Evolutionary conservation across 2,113 vertebrate genomes (phyloP).

Genomic region (Echinops telfairi): DNA sequence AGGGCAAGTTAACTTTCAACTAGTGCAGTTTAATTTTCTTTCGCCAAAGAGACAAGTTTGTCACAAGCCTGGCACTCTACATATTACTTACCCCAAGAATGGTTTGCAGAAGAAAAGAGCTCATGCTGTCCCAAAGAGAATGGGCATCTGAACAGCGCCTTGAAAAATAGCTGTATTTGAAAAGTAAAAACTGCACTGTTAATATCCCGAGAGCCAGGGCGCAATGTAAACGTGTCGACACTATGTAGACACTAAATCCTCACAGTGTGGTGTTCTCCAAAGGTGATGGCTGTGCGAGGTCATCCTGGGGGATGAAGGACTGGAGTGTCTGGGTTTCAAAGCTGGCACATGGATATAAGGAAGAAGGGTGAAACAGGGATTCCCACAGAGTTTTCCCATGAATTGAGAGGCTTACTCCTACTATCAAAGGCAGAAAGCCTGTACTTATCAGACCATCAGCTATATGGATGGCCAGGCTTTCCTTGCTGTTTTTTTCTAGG

Average conservation of each 20-base stretch:
- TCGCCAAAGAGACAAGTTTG: slow-evolving; percentile 78
- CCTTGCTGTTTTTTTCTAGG: slow-evolving; percentile 22
- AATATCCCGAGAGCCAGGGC: slow-evolving; percentile 71
- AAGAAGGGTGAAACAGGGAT: slow-evolving; percentile 65
- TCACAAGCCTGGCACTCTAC: slow-evolving; percentile 54
- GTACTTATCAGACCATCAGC: slow-evolving; percentile 51
- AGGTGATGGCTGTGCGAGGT: slow-evolving; percentile 53
- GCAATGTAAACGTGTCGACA: slow-evolving; percentile 71
- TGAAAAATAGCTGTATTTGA: slow-evolving; percentile 78
- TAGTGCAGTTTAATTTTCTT: slow-evolving; percentile 83
- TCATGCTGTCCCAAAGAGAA: slow-evolving; percentile 73
- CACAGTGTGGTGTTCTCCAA: slow-evolving; percentile 74
- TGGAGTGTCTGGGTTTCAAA: slow-evolving; percentile 67
- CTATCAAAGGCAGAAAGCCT: slow-evolving; percentile 68
- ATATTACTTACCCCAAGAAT: slow-evolving; percentile 72
- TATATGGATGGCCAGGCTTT: slow-evolving; percentile 52
- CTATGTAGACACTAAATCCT: slow-evolving; percentile 76
- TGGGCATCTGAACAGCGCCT: slow-evolving; percentile 63
- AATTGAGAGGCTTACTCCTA: slow-evolving; percentile 58
- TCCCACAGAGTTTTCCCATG: slow-evolving; percentile 64
- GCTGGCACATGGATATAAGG: slow-evolving; percentile 38
- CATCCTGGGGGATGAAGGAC: slow-evolving; percentile 66
- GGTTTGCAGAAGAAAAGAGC: slow-evolving; percentile 63
- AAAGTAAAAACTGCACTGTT: slow-evolving; percentile 74
- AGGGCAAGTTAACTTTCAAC: slow-evolving; percentile 75